A percentile compares a stretch with the other conserved stretches of the same genome.
phyloP scores from a whole-genome alignment of 2,113 vertebrate genomes.

The Misgurnus anguillicaudatus region DNA sequence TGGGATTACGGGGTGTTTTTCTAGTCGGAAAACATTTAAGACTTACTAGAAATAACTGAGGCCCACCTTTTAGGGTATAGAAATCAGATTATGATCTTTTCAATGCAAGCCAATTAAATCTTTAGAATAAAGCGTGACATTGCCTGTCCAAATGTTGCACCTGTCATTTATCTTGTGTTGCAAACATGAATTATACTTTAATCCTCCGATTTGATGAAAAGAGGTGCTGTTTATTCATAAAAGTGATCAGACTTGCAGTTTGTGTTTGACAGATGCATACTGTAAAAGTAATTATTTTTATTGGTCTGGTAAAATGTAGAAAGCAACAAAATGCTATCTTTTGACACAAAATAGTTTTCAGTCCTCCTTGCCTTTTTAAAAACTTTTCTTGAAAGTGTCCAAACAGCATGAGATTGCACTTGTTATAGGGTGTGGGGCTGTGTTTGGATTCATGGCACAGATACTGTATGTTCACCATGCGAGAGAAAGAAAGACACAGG shows the following conservation, averaged over 20 bases:
- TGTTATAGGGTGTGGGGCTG: background rate
- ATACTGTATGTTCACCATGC: background rate
- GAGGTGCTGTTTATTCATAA: too few relatives aligned
- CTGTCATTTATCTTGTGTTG: too few relatives aligned
- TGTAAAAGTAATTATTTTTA: background rate
- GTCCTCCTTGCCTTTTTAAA: background rate
- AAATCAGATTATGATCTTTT: background rate
- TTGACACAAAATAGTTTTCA: background rate
- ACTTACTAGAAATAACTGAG: background rate
- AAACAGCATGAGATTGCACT: background rate
- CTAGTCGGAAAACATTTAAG: too few relatives aligned
- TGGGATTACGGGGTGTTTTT: too few relatives aligned
- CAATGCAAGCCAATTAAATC: too few relatives aligned
- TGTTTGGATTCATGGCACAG: conserved; percentile 26
- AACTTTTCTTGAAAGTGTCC: background rate
- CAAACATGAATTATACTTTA: too few relatives aligned
- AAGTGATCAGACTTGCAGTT: too few relatives aligned
- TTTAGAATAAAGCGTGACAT: too few relatives aligned
- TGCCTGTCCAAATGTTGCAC: too few relatives aligned
- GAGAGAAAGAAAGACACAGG: background rate
- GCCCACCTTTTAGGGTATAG: background rate
- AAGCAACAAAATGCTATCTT: background rate
- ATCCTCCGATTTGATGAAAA: too few relatives aligned
- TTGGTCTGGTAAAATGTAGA: background rate
- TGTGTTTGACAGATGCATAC: too few relatives aligned